Percentiles rank a stretch among this genome's conserved stretches.
Evolutionary conservation across 2,797 vertebrate species (phyloP).

Genomic region (Sebastes oblongus): DNA sequence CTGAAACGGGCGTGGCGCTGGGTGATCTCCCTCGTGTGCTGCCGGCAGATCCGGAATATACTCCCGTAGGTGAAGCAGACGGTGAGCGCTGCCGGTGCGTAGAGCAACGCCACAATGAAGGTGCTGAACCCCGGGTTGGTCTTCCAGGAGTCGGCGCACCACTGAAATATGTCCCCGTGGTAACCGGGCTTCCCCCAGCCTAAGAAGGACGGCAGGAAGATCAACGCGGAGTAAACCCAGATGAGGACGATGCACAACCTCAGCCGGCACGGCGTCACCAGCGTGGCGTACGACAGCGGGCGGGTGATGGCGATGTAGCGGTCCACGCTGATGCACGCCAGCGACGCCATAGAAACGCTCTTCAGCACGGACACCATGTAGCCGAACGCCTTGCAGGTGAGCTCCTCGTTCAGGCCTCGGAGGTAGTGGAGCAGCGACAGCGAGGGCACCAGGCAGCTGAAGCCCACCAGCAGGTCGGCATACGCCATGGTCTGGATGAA

Average conservation of each 20-base stretch:
- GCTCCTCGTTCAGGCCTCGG: slow-evolving; percentile 84
- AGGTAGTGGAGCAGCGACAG: slow-evolving; percentile 90
- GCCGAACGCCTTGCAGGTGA: slow-evolving; percentile 91
- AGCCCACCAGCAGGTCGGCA: slow-evolving; percentile 93
- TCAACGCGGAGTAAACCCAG: slow-evolving; percentile 91
- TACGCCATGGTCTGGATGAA: slow-evolving; percentile 98
- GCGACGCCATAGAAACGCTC: slow-evolving; percentile 95
- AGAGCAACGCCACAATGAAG: slow-evolving; percentile 91
- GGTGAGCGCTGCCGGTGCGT: slow-evolving; percentile 89
- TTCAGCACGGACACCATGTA: slow-evolving; percentile 95
- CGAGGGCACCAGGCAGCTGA: slow-evolving; percentile 94
- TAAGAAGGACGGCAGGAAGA: slow-evolving; percentile 93
- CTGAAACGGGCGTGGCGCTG: slow-evolving; percentile 91
- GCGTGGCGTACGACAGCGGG: slow-evolving; percentile 89
- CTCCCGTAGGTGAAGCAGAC: slow-evolving; percentile 96
- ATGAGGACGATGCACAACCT: slow-evolving; percentile 89
- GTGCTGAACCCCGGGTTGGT: slow-evolving; percentile 90
- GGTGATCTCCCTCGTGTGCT: slow-evolving; percentile 94
- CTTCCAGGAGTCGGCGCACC: slow-evolving; percentile 91
- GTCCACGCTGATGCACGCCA: slow-evolving; percentile 94
- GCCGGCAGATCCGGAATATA: slow-evolving; percentile 95
- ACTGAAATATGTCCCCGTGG: slow-evolving; percentile 92
- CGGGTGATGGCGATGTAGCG: slow-evolving; percentile 94
- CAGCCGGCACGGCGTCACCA: slow-evolving; percentile 92
- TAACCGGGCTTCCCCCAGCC: slow-evolving; percentile 97